Evolutionary conservation across 2,888 invertebrate species (phyloP).

Genomic region (Escarpia spicata): DNA sequence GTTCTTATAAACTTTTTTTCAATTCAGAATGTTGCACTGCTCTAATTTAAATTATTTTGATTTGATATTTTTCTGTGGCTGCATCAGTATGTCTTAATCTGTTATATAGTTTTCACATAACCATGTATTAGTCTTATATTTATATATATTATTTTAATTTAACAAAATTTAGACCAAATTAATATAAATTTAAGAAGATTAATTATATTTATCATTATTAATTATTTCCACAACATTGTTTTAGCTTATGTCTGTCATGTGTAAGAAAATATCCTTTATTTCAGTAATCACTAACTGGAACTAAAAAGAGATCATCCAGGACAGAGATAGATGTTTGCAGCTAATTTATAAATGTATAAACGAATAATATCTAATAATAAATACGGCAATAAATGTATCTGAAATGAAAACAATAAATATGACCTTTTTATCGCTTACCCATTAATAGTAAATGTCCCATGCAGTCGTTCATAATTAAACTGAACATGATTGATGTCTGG

Average conservation of each 20-base stretch:
- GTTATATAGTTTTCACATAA: no score
- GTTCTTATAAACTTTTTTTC: not conserved
- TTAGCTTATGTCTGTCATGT: no score
- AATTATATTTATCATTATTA: no score
- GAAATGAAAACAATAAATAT: not conserved
- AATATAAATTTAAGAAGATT: no score
- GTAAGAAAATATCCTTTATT: no score
- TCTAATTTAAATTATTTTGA: not conserved
- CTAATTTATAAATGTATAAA: not conserved
- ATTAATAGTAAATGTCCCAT: conserved; percentile 22
- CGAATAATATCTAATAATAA: not conserved
- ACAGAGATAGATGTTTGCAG: not conserved
- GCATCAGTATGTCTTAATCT: no score
- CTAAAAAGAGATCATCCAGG: not conserved
- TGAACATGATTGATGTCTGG: not conserved
- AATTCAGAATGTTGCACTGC: not conserved
- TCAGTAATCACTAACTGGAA: no score
- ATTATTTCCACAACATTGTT: no score
- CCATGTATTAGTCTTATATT: no score
- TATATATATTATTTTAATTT: no score
- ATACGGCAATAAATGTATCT: not conserved
- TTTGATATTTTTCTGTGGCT: not conserved
- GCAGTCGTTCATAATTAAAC: not conserved
- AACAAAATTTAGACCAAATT: no score
- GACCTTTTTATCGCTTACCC: not conserved